Base-by-base conservation (phyloP, 1,140 invertebrate genomes). In the Thaumatotibia leucotreta region DNA sequence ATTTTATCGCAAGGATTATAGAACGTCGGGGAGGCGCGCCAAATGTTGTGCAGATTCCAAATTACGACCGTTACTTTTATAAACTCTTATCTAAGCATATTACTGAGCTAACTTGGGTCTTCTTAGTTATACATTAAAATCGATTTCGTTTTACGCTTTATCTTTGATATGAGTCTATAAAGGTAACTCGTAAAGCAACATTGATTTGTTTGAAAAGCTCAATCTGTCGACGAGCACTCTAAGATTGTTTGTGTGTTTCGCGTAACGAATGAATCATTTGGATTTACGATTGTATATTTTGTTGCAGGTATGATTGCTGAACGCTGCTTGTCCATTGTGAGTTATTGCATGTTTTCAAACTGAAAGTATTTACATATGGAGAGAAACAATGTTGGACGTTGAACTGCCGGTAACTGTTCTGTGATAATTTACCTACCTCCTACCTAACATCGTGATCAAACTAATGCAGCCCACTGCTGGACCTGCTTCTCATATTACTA, bases 231-330 rank as follows among this genome's bases (percentile, higher is more conserved):
- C 39, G n/a, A 14, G 4, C 17, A 6, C 14, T 45, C 5, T 45
- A 9, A 45, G 39, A 9, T 20, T 45, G 35, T 58, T 58, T 58
- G 50, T 54, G 23, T 58, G 23, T 58, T 58, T 29, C 52, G 24
- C n/a, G 52, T 45, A 52, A 24, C 20, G 23, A 24, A 52, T 58
- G 24, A 58, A 58, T 27, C 23, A 27, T 58, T 58, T 20, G 27
- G 1, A 58, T 58, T 58, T 58, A 66, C 54, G 33, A 61, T 66
- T 49, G 49, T 27, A 61, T 73, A 14, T 66, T 64, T 74, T 74
- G 72, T 74, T 74, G 39, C 67, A 74, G 72, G 72, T 74, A 74
- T 71, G 66, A 39, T 66, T 61, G 31, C 50, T 14, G 70, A 52
- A 66, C 52, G 63, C 63, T 69, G 14, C 52, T 29, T 54, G 23